Base-by-base conservation (phyloP, 2,113 vertebrate genomes). In the Periophthalmodon schlosseri region DNA sequence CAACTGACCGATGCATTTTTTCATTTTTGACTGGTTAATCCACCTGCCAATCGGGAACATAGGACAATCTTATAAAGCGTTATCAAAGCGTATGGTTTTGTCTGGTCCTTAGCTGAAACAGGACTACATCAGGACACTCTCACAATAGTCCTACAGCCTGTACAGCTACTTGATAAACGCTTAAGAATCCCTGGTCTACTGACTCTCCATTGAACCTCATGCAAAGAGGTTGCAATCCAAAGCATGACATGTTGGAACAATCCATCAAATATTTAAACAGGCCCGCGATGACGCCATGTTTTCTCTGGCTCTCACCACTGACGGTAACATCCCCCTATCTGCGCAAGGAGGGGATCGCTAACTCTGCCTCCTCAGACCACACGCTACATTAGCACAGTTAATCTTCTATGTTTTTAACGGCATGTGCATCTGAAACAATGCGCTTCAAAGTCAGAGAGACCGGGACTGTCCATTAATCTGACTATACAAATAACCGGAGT, bases 291-390 rank as follows among this genome's bases (percentile, higher is more conserved):
- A 60, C 83, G 65, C 50, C 75, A 77, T 87, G 87, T 86, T 88
- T 91, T 88, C 74, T 68, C 81, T 91, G 86, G 63, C 79, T 88
- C 68, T n/a, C 61, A 16, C 74, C 66, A 57, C 72, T 82, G 73
- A 81, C 80, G 83, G 86, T 90, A 91, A 87, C 69, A 58, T 86
- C 85, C 80, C 80, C 78, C 78, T 74, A 76, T 78, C 77, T 66
- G 63, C 90, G 81, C 83, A 86, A 75, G 88, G 85, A 86, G 87
- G 83, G 81, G 85, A 76, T 87, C 58, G 56, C 61, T 76, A 69
- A 80, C 70, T 81, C 73, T 79, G 65, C 79, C 84, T 85, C 86
- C 72, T 84, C 52, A 76, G 81, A 77, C 70, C 70, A 54, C 50
- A 83, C 75, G 81, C 78, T 56, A 75, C 81, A 72, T 81, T 77